Evolutionary conservation across 2,113 vertebrate species (phyloP), one percentile per base, ranked within the genome.

Genomic region (Hyperopisus bebe): DNA sequence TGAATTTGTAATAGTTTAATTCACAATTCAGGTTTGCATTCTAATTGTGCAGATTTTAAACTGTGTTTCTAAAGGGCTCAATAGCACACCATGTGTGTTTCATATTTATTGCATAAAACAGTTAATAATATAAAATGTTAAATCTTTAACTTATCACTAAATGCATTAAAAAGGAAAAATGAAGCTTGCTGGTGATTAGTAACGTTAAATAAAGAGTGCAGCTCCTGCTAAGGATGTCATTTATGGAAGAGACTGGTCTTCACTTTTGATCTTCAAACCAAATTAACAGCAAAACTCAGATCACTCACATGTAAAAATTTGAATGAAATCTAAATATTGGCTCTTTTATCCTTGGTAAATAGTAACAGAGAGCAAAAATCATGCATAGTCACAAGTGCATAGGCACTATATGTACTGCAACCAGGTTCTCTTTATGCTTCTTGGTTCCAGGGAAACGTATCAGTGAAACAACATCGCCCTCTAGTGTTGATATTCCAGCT

Each of bases 401-500:
- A 77, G 13, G 70, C 31, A 39, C 31, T 15, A 17, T 1, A 77
- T 8, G 2, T 77, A 77, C 47, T 27, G 44, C 13, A 35, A 13
- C 3, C 31, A 24, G 35, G 3, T 55, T 27, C 53, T 13, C 17
- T 27, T 42, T 21, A 47, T 3, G 11, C 15, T 74, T 27, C n/a
- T 85, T 46, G 51, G 48, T 39, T 89, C 19, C 77, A 53, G 10
- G 39, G 31, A 77, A 77, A 80, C 4, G 2, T 8, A 74, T 77
- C 39, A 50, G 53, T 89, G 51, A 85, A 55, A 13, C 48, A 89
- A 89, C 80, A 89, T 50, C 42, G 9, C 89, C 77, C 46, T 80
- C 39, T 53, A 55, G 89, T 84, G 89, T 39, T 83, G 11, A 47
- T 13, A 85, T 39, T 35, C 13, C 0, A 84, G 9, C 82, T 47